Evolutionary conservation across 1,140 invertebrate genomes (phyloP), one percentile per base, ranked within the genome.

Genomic region (Pemphigus obesinymphae): DNA sequence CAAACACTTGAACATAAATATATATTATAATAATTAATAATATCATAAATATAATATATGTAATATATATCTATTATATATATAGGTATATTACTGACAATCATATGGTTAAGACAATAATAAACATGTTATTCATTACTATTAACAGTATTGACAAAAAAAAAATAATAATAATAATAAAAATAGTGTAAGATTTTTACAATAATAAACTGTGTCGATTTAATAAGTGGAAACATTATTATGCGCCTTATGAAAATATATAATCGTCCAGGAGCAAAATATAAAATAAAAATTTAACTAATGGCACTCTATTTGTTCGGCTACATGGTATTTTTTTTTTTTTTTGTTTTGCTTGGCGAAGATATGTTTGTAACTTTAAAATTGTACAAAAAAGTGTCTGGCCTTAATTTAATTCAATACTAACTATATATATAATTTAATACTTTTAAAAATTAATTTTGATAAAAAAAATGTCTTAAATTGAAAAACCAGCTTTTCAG

Each of bases 391-490:
- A 76, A 37, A 76, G 26, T 58, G 34, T 61, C n/a, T 78, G 55
- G 37, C 37, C 75, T 80, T 58, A 80, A 29, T 80, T 80, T 26
- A 58, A 80, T 80, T 40, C 11, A 8, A 80, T 61, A 80, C 37
- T 58, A 58, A 80, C 53, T 61, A 80, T 40, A 80, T 61, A 80
- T 43, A 80, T 80, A 80, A 13, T 61, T 80, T 80, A 80, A 63
- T 80, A 80, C 23, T 61, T 80, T 61, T 43, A 80, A 80, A 76
- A 63, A 80, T 55, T 80, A 80, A 80, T 80, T 80, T 80, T 80
- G 75, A 80, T 78, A 80, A 63, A 58, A 78, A 80, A 61, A 34
- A 76, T 11, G 55, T 45, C 75, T 61, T 78, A 78, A 29, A 78
- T 78, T 80, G 75, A 61, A 80, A 34, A 80, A 61, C 75, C 75